phyloP scores from a whole-genome alignment of 2,797 vertebrate species.

The Adelosebastes latens region DNA sequence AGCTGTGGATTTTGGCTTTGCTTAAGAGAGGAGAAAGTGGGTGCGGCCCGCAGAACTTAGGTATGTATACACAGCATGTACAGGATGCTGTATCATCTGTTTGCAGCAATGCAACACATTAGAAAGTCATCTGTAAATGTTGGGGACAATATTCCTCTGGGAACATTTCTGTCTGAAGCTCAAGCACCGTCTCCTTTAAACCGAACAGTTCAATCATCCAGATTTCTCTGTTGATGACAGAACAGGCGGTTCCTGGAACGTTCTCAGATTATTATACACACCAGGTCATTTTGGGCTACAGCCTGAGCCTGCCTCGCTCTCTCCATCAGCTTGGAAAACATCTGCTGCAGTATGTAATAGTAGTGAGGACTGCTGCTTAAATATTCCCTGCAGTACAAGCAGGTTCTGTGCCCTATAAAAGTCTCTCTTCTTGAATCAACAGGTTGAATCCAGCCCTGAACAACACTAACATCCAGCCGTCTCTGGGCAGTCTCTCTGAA shows the following conservation, averaged over 20 bases:
- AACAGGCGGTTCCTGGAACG: conserved; percentile 58
- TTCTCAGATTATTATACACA: conserved; percentile 54
- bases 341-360: conserved; percentile 43
- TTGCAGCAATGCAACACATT: background rate
- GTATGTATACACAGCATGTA: background rate
- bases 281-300: conserved; percentile 40
- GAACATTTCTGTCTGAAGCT: conserved; percentile 31
- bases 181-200: conserved; percentile 11
- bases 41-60: background rate
- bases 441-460: conserved; percentile 43
- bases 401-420: conserved; percentile 20
- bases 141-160: conserved; percentile 3
- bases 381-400: conserved; percentile 50
- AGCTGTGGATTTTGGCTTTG: conserved; percentile 3
- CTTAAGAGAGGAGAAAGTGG: background rate
- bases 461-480: background rate
- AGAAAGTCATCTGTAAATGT: conserved; percentile 2
- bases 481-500: conserved; percentile 9
- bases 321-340: conserved; percentile 57
- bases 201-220: conserved; percentile 41
- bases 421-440: conserved; percentile 28
- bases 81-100: conserved; percentile 3
- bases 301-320: conserved; percentile 26
- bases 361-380: conserved; percentile 17
- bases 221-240: conserved; percentile 53